phyloP scores from a whole-genome alignment of 2,113 vertebrate genomes.

The Mystacornis crossleyi region DNA sequence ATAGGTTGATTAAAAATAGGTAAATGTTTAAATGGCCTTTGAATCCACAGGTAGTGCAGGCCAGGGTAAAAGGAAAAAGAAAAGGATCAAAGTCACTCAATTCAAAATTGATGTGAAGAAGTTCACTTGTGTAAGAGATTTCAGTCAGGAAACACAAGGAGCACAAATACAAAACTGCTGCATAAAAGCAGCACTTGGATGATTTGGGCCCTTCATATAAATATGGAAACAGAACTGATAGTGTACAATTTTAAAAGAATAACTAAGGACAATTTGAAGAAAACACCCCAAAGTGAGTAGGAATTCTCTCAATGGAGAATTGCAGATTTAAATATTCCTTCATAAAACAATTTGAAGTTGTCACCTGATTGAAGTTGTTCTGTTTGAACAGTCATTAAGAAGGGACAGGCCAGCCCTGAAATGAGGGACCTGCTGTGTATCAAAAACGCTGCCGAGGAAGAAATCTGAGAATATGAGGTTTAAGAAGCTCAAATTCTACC shows the following conservation, averaged over 20 bases:
- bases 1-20: accelerated
- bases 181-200: background rate
- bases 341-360: background rate
- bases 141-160: background rate
- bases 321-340: background rate
- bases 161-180: background rate
- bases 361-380: background rate
- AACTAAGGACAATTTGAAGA: background rate
- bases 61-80: background rate
- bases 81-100: background rate
- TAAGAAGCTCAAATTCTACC: background rate
- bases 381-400: background rate
- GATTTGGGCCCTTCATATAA: background rate
- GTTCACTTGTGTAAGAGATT: background rate
- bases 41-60: background rate
- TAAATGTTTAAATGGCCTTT: background rate
- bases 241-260: background rate
- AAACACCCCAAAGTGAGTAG: background rate
- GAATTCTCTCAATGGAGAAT: background rate
- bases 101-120: background rate
- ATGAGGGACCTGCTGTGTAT: background rate
- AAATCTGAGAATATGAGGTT: background rate
- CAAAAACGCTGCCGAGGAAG: background rate
- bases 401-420: background rate
- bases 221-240: background rate